phyloP scores from a whole-genome alignment of 2,888 invertebrate genomes.

The Petrolisthes cinctipes region DNA sequence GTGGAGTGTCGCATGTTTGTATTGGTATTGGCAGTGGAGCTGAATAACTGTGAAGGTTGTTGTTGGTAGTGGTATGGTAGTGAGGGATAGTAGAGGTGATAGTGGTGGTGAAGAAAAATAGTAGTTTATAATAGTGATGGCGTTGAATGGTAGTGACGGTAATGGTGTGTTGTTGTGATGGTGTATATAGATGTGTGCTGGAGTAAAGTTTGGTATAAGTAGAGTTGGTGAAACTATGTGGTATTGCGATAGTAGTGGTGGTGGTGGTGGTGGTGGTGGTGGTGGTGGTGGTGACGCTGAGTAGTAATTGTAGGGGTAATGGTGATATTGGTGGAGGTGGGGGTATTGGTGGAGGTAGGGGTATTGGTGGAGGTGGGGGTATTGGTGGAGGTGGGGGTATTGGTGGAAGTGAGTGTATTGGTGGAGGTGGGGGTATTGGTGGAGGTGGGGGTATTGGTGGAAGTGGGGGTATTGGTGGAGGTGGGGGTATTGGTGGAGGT shows the following conservation, averaged over 20 bases:
- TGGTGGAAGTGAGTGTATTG: no score
- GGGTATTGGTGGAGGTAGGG: background rate
- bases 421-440: no score
- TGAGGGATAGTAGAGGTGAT: no score
- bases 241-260: background rate
- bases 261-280: background rate
- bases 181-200: slow-evolving; percentile 26
- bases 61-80: no score
- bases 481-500: no score
- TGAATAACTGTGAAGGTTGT: no score
- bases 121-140: background rate
- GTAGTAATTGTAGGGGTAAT: background rate
- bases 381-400: no score
- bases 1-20: no score
- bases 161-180: slow-evolving; percentile 9
- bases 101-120: no score
- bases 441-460: no score
- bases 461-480: no score
- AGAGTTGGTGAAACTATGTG: background rate
- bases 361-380: background rate
- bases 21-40: no score
- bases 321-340: background rate
- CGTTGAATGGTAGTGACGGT: background rate
- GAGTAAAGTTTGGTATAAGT: background rate
- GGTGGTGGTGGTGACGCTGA: background rate